Evolutionary conservation across 2,113 vertebrate genomes (phyloP).

Genomic region (Ovis aries): ARS-UI_Ramb_v3.0 NC_056080.1:105238501-105239000

Average conservation of each 20-base stretch:
- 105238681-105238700: neutral
- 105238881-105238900: neutral
- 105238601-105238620: neutral
- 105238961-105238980: neutral
- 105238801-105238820: neutral
- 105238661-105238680: neutral
- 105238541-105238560: neutral
- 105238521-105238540: neutral
- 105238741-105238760: neutral
- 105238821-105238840: neutral
- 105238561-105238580: neutral
- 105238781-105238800: neutral
- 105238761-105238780: neutral
- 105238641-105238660: neutral
- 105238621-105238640: neutral
- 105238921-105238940: neutral
- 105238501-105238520: neutral
- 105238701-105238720: neutral
- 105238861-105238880: neutral
- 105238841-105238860: neutral
- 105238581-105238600: neutral
- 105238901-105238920: neutral
- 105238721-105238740: neutral
- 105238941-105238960: neutral
- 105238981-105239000: neutral